Base-by-base conservation (phyloP, 2,797 vertebrate species). In the Gephyroberyx darwinii region DNA sequence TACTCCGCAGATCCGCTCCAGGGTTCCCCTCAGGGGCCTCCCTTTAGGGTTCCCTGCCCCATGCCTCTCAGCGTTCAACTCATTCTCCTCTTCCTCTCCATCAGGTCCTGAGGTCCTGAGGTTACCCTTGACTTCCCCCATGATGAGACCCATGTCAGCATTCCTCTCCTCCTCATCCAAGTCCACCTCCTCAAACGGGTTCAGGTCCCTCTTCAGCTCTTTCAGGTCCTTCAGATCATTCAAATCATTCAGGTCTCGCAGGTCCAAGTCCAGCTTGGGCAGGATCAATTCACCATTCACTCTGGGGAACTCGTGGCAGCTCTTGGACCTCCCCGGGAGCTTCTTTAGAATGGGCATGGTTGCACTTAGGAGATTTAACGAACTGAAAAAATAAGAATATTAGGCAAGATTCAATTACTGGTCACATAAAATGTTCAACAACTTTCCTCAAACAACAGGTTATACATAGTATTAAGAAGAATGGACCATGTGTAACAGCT, bases 291-390 rank as follows among this genome's bases (percentile, higher is more conserved):
- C 93, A 1, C 89, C 86, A 1, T 87, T 93, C 12, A 65, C 86
- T 81, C 90, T 75, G 51, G 91, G 91, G 77, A 92, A 92, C 76
- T 92, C 90, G 0, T 91, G 88, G 72, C 90, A 89, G 81, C 91
- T 93, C 84, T 93, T 94, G 66, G 93, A 93, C 83, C 92, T 86
- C 59, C 93, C 93, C 0, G 93, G 94, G 39, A 93, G 92, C 71
- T 94, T 94, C 86, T 95, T 95, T 39, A 95, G 89, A 72, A 95
- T 91, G 6, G 94, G 94, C 94, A 95, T 95, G 79, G 56, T 88
- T 88, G 79, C 58, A 75, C 77, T 63, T 31, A 48, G 75, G 51
- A 71, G 67, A 43, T 59, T 77, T n/a, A 81, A 77, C 65, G 84
- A 83, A 84, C 90, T 93, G 89, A 45, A 83, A 86, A 26, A 14